Conservation (phyloP, 1,140 invertebrate species). For the Habropoda laboriosa region DNA sequence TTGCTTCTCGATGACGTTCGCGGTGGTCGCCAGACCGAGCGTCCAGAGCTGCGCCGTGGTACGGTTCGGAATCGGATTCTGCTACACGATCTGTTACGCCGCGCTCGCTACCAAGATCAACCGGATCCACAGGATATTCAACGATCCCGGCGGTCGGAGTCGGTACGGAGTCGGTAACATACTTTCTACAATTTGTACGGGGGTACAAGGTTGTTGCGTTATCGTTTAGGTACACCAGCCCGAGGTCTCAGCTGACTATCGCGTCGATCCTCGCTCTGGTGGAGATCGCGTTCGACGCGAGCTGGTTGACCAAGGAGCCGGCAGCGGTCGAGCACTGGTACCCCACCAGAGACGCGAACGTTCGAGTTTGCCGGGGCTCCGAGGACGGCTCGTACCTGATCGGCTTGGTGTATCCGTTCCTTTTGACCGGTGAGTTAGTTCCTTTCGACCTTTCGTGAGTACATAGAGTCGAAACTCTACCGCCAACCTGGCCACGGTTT, state of each 20-base stretch:
- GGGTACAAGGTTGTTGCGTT: too few species aligned
- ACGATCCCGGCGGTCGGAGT: conserved; percentile 68
- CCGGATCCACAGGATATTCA: conserved; percentile 84
- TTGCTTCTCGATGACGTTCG: conserved; percentile 84
- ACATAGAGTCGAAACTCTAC: too few species aligned
- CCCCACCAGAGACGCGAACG: conserved; percentile 76
- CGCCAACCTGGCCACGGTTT: too few species aligned
- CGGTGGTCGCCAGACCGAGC: conserved; percentile 82
- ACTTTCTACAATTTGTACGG: too few species aligned
- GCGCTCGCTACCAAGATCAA: conserved; percentile 85
- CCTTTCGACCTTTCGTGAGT: too few species aligned
- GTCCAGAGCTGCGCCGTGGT: conserved; percentile 81
- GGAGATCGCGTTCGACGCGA: conserved; percentile 82
- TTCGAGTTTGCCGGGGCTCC: conserved; percentile 81
- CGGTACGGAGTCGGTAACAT: too few species aligned
- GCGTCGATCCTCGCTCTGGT: conserved; percentile 81
- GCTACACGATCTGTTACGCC: conserved; percentile 84
- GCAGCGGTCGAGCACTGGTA: conserved; percentile 78
- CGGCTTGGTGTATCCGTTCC: conserved; percentile 83
- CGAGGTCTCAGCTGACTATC: conserved; percentile 82
- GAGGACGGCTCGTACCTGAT: conserved; percentile 83
- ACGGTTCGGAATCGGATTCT: conserved; percentile 83
- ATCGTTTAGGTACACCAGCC: conserved; percentile 83
- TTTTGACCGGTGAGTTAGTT: conserved; percentile 79
- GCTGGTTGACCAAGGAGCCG: conserved; percentile 81